These are phyloP conservation scores for Goniozus legneri DNA, from an alignment of 1,140 invertebrate genomes.

Conservation along the genomic window DNA sequence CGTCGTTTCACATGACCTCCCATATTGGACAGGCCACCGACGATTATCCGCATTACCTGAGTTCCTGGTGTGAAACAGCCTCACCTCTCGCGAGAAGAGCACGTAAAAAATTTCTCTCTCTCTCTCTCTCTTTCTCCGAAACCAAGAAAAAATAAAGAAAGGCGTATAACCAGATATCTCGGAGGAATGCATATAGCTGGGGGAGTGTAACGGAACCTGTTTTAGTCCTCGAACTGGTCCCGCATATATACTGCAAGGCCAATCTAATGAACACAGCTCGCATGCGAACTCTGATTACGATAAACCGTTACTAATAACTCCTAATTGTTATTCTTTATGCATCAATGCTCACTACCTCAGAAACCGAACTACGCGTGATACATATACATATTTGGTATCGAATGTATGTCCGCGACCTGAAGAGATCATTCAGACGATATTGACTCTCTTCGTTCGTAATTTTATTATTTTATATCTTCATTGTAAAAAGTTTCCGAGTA, in stretches of 20 bases:
- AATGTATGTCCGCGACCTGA: too few species aligned
- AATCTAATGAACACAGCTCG: conserved; percentile 10
- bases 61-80: conserved; percentile 10
- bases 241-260: conserved; percentile 21
- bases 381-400: too few species aligned
- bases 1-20: background rate
- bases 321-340: too few species aligned
- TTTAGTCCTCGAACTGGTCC: conserved; percentile 19
- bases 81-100: conserved; percentile 6
- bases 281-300: background rate
- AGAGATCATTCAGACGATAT: too few species aligned
- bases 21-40: conserved; percentile 2
- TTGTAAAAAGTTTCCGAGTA: too few species aligned
- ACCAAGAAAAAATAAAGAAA: conserved; percentile 8
- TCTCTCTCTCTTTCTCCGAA: background rate
- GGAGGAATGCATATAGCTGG: conserved; percentile 16
- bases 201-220: conserved; percentile 37
- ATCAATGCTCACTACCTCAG: too few species aligned
- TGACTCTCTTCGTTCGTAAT: too few species aligned
- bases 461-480: too few species aligned
- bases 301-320: too few species aligned
- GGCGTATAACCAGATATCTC: conserved; percentile 16
- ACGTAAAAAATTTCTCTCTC: too few species aligned
- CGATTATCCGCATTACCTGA: conserved; percentile 1
- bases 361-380: too few species aligned